A percentile compares a stretch with the other conserved stretches of the same genome.
Conservation (phyloP, 2,113 vertebrate genomes). For the Barnardius zonarius region DNA sequence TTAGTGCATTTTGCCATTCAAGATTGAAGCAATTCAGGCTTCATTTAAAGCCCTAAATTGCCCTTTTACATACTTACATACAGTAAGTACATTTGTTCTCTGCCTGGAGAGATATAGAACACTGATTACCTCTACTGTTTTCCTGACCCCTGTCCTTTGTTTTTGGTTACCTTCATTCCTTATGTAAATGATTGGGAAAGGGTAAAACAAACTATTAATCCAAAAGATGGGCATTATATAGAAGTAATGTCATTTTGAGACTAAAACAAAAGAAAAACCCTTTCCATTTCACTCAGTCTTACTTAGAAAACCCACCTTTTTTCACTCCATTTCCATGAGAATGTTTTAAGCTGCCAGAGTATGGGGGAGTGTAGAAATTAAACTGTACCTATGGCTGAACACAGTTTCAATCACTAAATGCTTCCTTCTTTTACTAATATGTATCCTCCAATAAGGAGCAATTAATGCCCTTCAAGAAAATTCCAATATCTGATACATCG, state of each 20-base stretch:
- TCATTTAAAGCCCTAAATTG: neutral
- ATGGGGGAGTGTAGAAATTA: neutral
- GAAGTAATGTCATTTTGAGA: neutral
- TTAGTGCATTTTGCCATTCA: neutral
- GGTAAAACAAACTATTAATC: neutral
- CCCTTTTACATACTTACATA: neutral
- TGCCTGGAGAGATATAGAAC: neutral
- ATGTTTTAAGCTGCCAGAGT: neutral
- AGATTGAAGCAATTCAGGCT: neutral
- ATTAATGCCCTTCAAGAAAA: conserved; percentile 39
- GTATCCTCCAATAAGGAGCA: neutral
- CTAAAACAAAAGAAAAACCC: neutral
- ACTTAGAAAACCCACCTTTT: neutral
- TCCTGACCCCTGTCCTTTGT: neutral
- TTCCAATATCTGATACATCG: neutral
- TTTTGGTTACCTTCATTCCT: neutral
- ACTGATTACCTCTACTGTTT: neutral
- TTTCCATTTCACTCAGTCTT: neutral
- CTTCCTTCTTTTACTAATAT: neutral
- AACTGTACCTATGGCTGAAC: neutral
- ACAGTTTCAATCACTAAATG: neutral
- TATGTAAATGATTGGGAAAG: neutral
- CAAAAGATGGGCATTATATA: neutral
- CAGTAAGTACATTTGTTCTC: neutral
- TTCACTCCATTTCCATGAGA: neutral